Evolutionary conservation across 92 coral and sea anemone species (phyloP), one percentile per base, ranked within the genome.

Genomic region (Palythoa grandiflora): DNA sequence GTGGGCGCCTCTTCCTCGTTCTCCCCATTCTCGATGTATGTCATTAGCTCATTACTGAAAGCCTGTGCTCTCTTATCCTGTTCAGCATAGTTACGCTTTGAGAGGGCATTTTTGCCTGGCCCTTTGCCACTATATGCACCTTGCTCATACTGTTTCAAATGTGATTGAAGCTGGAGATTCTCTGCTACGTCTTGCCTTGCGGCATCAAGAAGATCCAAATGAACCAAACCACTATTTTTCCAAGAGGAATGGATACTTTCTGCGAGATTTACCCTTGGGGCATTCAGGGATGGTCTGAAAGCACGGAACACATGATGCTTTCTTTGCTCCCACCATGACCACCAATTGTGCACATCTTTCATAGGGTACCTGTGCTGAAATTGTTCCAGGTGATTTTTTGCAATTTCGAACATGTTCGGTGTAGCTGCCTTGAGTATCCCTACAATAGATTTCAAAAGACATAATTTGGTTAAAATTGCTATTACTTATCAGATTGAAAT

Each of bases 301-400:
- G 90, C 90, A n/a, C 94, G 92, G 78, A 92, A 92, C 17, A 89
- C 84, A 50, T 92, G 92, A 77, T 80, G 44, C 75, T 80, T 89
- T 11, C 92, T 85, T 13, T 86, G 51, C 63, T 92, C 88, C 90
- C 92, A 92, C 94, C 92, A 85, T 51, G 83, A 75, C 92, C 94
- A 92, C 92, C 92, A 92, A 55, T 78, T 92, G 13, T 78, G 85
- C 12, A 92, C 71, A 20, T 80, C 87, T 78, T 88, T 91, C 88
- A 89, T 73, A n/a, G 88, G 92, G 73, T 92, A 89, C 90, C 89
- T 92, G 73, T 92, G 85, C 73, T 85, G 92, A 78, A 89, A 92
- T 77, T 54, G 52, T 35, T 89, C 93, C 50, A 92, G 79, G 48
- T 71, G 88, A 78, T 89, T 73, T 70, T 85, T 80, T 54, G 90